Percentiles rank a stretch among this genome's conserved stretches.
Evolutionary conservation across 2,888 invertebrate genomes (phyloP).

Genomic region (Meteorus cinctellus): DNA sequence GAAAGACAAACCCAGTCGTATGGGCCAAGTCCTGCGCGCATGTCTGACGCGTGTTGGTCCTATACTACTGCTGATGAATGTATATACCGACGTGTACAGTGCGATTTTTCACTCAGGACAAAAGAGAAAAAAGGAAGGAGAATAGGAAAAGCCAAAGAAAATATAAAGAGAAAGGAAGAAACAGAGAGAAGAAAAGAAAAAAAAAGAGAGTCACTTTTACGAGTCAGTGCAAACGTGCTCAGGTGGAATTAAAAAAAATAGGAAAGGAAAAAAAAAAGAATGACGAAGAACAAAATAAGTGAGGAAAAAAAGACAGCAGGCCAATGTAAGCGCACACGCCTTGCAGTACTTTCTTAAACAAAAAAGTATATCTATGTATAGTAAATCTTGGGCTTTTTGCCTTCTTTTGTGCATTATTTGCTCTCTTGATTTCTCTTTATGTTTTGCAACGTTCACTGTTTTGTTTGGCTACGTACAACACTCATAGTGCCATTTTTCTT

Average conservation of each 20-base stretch:
- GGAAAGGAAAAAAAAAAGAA: neutral
- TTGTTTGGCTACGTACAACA: slow-evolving; percentile 11
- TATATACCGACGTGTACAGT: neutral
- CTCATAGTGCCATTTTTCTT: neutral
- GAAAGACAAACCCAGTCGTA: slow-evolving; percentile 39
- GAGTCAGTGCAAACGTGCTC: slow-evolving; percentile 30
- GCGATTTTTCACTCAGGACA: slow-evolving; percentile 24
- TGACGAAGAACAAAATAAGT: neutral
- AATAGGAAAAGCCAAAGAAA: neutral
- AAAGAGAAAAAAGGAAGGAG: slow-evolving; percentile 17
- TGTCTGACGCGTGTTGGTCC: slow-evolving; percentile 60
- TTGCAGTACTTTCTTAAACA: slow-evolving; percentile 11
- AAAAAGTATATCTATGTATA: neutral
- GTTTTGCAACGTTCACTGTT: slow-evolving; percentile 22
- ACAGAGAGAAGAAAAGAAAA: neutral
- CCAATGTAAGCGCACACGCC: slow-evolving; percentile 10
- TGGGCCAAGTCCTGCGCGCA: slow-evolving; percentile 55
- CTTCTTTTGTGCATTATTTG: slow-evolving; percentile 22
- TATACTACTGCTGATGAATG: slow-evolving; percentile 58
- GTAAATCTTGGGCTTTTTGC: slow-evolving; percentile 4
- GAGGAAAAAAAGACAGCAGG: slow-evolving; percentile 2
- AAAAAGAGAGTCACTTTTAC: slow-evolving; percentile 28
- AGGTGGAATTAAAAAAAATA: slow-evolving; percentile 34
- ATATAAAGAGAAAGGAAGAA: neutral
- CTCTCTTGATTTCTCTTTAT: slow-evolving; percentile 17